Conservation (phyloP, 2,888 invertebrate species). For the Sminthurides aquaticus region DNA sequence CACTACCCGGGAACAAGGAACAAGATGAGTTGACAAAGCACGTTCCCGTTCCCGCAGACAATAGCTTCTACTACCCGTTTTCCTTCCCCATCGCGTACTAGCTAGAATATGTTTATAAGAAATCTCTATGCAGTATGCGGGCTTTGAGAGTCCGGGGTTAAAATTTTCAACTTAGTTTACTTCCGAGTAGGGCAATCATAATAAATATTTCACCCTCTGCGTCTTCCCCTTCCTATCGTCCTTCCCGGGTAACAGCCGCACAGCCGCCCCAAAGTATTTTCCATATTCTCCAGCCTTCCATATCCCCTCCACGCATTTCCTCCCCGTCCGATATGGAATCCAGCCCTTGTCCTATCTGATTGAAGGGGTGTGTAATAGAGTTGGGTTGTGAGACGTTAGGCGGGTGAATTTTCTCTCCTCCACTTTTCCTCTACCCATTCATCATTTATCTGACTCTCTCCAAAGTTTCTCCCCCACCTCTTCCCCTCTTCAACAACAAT, state of each 20-base stretch:
- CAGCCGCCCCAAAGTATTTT: no score
- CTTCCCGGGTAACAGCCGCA: background rate
- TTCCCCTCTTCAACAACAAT: no score
- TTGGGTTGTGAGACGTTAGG: conserved; percentile 9
- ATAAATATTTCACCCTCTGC: background rate
- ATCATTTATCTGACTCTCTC: background rate
- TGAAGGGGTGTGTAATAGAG: conserved; percentile 21
- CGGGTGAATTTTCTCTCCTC: background rate
- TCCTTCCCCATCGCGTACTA: no score
- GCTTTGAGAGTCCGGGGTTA: background rate
- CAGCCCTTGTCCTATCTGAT: conserved; percentile 12
- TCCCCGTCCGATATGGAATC: background rate
- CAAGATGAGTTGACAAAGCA: no score
- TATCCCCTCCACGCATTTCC: background rate
- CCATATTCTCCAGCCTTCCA: background rate
- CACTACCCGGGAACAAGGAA: conserved; percentile 7
- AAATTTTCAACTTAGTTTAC: background rate
- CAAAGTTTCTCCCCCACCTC: background rate
- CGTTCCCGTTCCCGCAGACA: no score
- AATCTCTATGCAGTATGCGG: no score
- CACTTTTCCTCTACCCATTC: background rate
- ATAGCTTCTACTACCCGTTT: no score
- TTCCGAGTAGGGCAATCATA: background rate
- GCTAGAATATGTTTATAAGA: no score
- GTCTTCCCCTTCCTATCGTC: no score